Percentiles rank a stretch among this genome's conserved stretches.
Evolutionary conservation across 2,797 vertebrate species (phyloP).

Genomic region (Lacerta agilis): DNA sequence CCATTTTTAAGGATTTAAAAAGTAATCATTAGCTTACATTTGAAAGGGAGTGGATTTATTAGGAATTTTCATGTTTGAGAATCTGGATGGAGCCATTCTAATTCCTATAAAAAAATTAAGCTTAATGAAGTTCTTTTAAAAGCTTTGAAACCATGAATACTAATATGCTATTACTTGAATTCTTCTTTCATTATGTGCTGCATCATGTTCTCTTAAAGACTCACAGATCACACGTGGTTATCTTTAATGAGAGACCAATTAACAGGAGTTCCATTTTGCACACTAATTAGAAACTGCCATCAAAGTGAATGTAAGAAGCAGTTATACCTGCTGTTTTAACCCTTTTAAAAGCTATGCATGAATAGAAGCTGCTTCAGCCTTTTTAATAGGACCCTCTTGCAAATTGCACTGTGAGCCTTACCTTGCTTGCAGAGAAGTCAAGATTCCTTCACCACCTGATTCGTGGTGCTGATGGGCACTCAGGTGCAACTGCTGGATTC

Average conservation of each 20-base stretch:
- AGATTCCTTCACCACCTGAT: not conserved
- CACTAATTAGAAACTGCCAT: not conserved
- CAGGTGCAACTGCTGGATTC: not conserved
- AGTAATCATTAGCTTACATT: not conserved
- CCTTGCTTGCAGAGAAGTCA: not conserved
- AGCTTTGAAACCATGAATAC: not conserved
- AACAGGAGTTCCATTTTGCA: not conserved
- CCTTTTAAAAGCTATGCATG: not conserved
- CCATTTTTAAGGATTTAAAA: not conserved
- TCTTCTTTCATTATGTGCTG: not conserved
- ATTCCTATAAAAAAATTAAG: not conserved
- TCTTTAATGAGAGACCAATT: not conserved
- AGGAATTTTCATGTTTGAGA: not conserved
- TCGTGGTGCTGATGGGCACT: not conserved
- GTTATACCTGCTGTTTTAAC: not conserved
- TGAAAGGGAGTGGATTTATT: not conserved
- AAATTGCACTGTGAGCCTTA: not conserved
- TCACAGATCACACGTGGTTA: not conserved
- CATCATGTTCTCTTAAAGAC: constrained; percentile 7
- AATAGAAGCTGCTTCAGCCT: not conserved
- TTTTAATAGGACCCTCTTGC: not conserved
- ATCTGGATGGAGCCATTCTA: not conserved
- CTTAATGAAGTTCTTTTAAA: not conserved
- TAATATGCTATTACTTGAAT: not conserved
- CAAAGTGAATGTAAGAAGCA: not conserved